phyloP scores from a whole-genome alignment of 2,888 invertebrate species.

The Quadriops clusia region DNA sequence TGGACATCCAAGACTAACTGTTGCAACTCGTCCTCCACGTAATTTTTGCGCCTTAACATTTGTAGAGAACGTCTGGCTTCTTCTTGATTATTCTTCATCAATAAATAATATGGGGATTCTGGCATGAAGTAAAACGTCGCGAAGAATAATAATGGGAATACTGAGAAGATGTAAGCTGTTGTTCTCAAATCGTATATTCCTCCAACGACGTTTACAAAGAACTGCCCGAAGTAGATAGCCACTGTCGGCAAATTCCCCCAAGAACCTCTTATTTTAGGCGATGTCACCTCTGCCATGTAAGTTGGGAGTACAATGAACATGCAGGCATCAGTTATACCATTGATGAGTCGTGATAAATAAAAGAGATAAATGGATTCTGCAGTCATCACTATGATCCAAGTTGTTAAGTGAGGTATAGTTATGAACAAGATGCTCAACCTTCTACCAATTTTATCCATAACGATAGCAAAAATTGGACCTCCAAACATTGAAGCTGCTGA shows the following conservation, averaged over 20 bases:
- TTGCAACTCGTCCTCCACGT: slow-evolving; percentile 23
- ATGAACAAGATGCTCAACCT: slow-evolving; percentile 16
- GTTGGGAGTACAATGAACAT: slow-evolving; percentile 20
- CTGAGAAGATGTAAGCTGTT: slow-evolving; percentile 12
- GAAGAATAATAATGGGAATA: slow-evolving; percentile 13
- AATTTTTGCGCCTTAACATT: slow-evolving; percentile 18
- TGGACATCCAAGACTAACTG: slow-evolving; percentile 24
- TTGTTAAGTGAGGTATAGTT: slow-evolving; percentile 18
- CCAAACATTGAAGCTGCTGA: slow-evolving; percentile 7
- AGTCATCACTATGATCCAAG: slow-evolving; percentile 18
- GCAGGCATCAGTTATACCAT: slow-evolving; percentile 23
- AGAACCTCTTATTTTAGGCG: slow-evolving; percentile 20
- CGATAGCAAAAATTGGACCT: slow-evolving; percentile 8
- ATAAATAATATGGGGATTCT: slow-evolving; percentile 37
- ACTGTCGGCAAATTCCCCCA: slow-evolving; percentile 16
- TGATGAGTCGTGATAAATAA: slow-evolving; percentile 20
- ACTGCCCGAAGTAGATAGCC: slow-evolving; percentile 15
- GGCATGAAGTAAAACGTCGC: slow-evolving; percentile 40
- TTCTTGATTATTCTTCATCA: slow-evolving; percentile 22
- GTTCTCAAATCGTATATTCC: slow-evolving; percentile 16
- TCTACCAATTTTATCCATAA: slow-evolving; percentile 14
- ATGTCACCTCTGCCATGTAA: slow-evolving; percentile 24
- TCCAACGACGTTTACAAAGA: slow-evolving; percentile 23
- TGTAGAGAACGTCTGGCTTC: slow-evolving; percentile 22
- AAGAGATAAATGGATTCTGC: slow-evolving; percentile 20